phyloP scores from a whole-genome alignment of 1,140 invertebrate species.

The Macrocentrus cingulum region DNA sequence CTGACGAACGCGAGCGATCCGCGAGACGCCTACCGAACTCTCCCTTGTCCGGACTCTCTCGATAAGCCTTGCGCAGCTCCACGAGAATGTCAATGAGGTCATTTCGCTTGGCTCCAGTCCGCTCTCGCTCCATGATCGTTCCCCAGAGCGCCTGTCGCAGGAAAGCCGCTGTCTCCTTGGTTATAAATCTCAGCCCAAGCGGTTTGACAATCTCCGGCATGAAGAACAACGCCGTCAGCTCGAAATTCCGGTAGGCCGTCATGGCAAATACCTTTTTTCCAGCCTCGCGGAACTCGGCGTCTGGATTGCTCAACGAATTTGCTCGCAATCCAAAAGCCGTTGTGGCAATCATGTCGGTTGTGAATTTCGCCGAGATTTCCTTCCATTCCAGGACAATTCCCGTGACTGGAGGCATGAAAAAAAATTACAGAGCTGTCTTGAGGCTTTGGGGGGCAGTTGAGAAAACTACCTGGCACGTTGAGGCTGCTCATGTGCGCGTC shows the following conservation, averaged over 20 bases:
- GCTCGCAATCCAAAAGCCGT: slow-evolving; percentile 64
- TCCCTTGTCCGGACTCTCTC: not conserved
- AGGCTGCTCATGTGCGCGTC: slow-evolving; percentile 37
- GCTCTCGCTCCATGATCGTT: slow-evolving; percentile 41
- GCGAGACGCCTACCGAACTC: slow-evolving; percentile 35
- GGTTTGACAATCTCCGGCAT: slow-evolving; percentile 36
- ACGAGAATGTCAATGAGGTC: slow-evolving; percentile 58
- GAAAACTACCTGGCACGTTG: slow-evolving; percentile 47
- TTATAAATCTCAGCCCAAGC: slow-evolving; percentile 35
- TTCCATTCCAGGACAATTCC: slow-evolving; percentile 45
- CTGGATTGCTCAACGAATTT: slow-evolving; percentile 59
- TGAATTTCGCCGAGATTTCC: slow-evolving; percentile 57
- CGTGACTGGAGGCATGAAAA: slow-evolving; percentile 20
- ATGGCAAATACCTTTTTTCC: slow-evolving; percentile 42
- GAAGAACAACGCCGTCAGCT: slow-evolving; percentile 49
- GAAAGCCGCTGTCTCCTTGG: slow-evolving; percentile 35
- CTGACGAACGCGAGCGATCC: too few relatives aligned
- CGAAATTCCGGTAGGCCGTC: slow-evolving; percentile 30
- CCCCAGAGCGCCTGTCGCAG: slow-evolving; percentile 46
- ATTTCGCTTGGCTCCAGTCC: slow-evolving; percentile 39
- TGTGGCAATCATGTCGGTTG: slow-evolving; percentile 64
- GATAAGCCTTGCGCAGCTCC: slow-evolving; percentile 40
- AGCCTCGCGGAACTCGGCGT: slow-evolving; percentile 41
- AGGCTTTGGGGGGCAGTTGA: not conserved
- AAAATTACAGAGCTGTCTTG: not conserved